A percentile compares a stretch with the other conserved stretches of the same genome.
Conservation (phyloP, 2,888 invertebrate species). For the Pristionchus exspectatus region DNA sequence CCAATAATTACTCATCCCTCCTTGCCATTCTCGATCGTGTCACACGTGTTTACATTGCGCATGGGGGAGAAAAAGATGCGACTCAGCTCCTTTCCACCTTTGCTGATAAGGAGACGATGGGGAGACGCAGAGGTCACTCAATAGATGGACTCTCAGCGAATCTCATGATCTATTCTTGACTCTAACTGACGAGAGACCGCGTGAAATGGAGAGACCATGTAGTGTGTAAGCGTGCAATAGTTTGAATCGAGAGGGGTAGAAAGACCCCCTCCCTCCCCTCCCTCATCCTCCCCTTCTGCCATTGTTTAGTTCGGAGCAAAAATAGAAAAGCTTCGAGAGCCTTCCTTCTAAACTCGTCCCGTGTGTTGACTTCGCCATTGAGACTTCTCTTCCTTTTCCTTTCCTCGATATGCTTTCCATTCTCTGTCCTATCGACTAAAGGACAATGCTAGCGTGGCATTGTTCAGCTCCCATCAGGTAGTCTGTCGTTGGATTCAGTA, state of each 20-base stretch:
- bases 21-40: neutral
- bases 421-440: neutral
- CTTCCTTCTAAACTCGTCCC: neutral
- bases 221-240: neutral
- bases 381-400: neutral
- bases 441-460: too few relatives aligned
- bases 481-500: too few relatives aligned
- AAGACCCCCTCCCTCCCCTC: neutral
- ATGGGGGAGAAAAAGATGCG: neutral
- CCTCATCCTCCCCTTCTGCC: neutral
- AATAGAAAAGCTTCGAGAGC: constrained; percentile 9
- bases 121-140: constrained; percentile 24
- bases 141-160: too few relatives aligned
- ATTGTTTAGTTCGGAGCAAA: constrained; percentile 23
- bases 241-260: neutral
- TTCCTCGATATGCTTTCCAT: neutral
- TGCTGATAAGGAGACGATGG: constrained; percentile 7
- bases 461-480: too few relatives aligned
- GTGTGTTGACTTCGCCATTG: neutral
- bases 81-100: constrained; percentile 34
- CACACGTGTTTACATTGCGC: neutral
- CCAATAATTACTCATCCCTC: neutral
- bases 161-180: neutral
- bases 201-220: neutral
- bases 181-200: neutral